Evolutionary conservation across 2,888 invertebrate species (phyloP), one percentile per base, ranked within the genome.

Genomic region (Melinopterus prodromus): DNA sequence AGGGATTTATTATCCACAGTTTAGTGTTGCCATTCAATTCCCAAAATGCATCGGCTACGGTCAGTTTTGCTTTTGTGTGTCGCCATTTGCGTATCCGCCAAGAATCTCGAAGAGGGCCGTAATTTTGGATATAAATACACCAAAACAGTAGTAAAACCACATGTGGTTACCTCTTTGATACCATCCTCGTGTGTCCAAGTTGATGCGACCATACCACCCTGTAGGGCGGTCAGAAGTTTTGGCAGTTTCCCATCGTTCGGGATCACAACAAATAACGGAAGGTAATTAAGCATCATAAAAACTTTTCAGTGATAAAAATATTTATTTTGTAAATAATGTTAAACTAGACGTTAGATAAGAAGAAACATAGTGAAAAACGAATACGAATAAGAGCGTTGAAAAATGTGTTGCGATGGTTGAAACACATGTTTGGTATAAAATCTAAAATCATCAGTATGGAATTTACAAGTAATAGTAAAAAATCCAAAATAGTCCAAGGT

Each of bases 101-200:
- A 53, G 53, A 53, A 53, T 53, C 7, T 53, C 12, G 53, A 53
- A 12, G 53, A 53, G 53, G 53, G 53, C 53, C 53, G 53, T 53
- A 53, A 53, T 53, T 79, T 69, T 72, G 76, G 82, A 15, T 79
- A 82, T 37, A 80, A 84, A 5, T 85, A 87, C 79, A 89, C 89
- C 5, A 86, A 83, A 81, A 86, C 87, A 0, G 84, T 87, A 15
- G 83, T 84, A 14, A 81, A 86, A 80, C 86, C 85, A 6, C 83
- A 86, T 71, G 80, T 86, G 12, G 85, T 88, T 7, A 89, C 88
- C 7, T 86, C 87, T 9, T 81, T 87, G 77, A 85, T 88, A 14
- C 89, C 90, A n/a, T 89, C 89, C 1, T 89, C 89, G 1, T 90
- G 90, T 82, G 87, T 89, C 5, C 87, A 87, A 78, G 86, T 89